Conservation (phyloP, 2,888 invertebrate species). For the Cataglyphis altisquamis region DNA sequence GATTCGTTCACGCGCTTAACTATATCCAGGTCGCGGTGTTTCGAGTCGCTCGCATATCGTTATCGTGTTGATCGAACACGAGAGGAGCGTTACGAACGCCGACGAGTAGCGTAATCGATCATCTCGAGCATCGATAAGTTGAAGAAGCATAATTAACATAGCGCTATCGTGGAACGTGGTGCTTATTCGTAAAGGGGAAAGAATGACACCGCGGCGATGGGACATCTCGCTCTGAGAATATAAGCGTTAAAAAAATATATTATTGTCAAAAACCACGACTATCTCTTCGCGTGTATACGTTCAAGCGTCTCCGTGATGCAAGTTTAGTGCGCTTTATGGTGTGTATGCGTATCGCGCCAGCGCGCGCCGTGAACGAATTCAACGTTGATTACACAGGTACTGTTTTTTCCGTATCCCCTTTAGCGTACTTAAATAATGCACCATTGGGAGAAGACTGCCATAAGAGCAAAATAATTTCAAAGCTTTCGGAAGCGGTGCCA, state of each 20-base stretch:
- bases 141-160: constrained; percentile 27
- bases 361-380: neutral
- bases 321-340: neutral
- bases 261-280: constrained; percentile 49
- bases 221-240: constrained; percentile 29
- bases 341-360: neutral
- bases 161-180: constrained; percentile 4
- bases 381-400: neutral
- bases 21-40: constrained; percentile 27
- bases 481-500: neutral
- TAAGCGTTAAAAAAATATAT: constrained; percentile 50
- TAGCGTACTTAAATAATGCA: neutral
- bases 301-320: neutral
- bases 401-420: neutral
- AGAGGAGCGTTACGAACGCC: constrained; percentile 16
- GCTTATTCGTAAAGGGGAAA: constrained; percentile 24
- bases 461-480: neutral
- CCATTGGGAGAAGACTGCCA: constrained; percentile 15
- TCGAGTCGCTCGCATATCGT: constrained; percentile 30
- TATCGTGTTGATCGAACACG: constrained; percentile 4
- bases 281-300: constrained; percentile 9
- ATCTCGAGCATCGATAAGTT: constrained; percentile 10
- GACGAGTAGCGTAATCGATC: constrained; percentile 12
- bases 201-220: constrained; percentile 39
- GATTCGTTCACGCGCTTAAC: neutral